Evolutionary conservation across 2,797 vertebrate species (phyloP).

Genomic region (Phrynocephalus forsythii): DNA sequence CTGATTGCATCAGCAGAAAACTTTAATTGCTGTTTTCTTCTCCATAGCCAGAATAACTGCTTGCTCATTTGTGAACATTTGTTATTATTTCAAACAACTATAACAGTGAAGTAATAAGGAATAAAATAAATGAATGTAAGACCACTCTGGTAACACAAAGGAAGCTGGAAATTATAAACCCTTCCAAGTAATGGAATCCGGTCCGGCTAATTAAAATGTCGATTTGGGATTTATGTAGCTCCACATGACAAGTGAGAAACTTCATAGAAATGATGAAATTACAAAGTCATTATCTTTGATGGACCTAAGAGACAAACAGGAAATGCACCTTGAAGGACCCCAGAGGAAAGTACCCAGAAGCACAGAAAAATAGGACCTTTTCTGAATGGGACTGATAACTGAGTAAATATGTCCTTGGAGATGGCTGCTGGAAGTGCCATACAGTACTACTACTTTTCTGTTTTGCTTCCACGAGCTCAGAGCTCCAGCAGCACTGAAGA

Average conservation of each 20-base stretch:
- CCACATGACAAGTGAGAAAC: neutral
- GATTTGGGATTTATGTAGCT: neutral
- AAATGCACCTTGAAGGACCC: neutral
- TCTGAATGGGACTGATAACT: neutral
- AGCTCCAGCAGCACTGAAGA: neutral
- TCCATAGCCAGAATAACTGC: neutral
- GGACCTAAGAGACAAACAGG: neutral
- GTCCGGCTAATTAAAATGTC: neutral
- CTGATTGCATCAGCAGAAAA: no score
- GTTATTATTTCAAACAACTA: neutral
- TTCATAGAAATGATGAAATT: no score
- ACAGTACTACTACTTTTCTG: neutral
- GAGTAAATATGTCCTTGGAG: neutral
- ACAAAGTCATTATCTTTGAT: neutral
- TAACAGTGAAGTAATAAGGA: neutral
- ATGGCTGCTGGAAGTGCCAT: neutral
- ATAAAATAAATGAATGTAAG: neutral
- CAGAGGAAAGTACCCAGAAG: no score
- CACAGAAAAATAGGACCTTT: neutral
- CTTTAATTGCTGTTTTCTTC: neutral
- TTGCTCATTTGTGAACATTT: neutral
- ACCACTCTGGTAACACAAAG: neutral
- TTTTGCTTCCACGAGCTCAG: neutral
- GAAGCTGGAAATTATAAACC: neutral
- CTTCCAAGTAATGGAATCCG: neutral